Base-by-base conservation (phyloP, 2,797 vertebrate genomes). In the Sebastes reedi region DNA sequence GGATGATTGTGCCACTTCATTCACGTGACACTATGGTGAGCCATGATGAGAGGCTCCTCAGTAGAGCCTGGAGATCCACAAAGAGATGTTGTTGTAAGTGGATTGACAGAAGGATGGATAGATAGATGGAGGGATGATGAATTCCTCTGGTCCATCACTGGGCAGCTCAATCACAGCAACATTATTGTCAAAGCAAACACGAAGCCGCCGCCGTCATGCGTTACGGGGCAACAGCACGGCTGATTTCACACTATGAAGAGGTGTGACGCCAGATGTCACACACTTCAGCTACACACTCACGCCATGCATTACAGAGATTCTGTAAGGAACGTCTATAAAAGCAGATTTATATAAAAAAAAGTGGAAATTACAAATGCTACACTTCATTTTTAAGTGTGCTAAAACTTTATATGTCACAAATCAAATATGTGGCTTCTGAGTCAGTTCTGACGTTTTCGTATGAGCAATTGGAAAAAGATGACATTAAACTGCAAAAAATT, bases 201-300 rank as follows among this genome's bases (percentile, higher is more conserved):
- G 8, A n/a, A 72, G 68, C 46, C 22, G 58, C 46, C 22, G 46
- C 39, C 27, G 3, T 73, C 64, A 65, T 20, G 29, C 64, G 12
- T 77, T 75, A 30, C 67, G 14, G 34, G 52, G 70, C 77, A 81
- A 83, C 83, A 81, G 76, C 60, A 52, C 25, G 46, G 56, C 68
- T 50, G 58, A 73, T 86, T 87, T 86, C 70, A 81, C 79, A 85
- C 75, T 36, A 27, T 36, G 25, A 16, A 50, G 65, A 78, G 30
- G 67, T 86, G 80, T 50, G 66, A 82, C 66, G 46, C 42, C 64
- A 87, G 67, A 87, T 67, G 77, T 83, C 77, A 77, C 59, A 77
- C 67, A 70, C 66, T 81, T 77, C 73, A 85, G 54, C 61, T 27
- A 46, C 59, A 74, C 66, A 66, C 29, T 67, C 7, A 50, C 11